These are phyloP conservation scores for Galaxias olidus DNA, from an alignment of 2,797 vertebrate genomes.

Conservation along the genomic window DNA sequence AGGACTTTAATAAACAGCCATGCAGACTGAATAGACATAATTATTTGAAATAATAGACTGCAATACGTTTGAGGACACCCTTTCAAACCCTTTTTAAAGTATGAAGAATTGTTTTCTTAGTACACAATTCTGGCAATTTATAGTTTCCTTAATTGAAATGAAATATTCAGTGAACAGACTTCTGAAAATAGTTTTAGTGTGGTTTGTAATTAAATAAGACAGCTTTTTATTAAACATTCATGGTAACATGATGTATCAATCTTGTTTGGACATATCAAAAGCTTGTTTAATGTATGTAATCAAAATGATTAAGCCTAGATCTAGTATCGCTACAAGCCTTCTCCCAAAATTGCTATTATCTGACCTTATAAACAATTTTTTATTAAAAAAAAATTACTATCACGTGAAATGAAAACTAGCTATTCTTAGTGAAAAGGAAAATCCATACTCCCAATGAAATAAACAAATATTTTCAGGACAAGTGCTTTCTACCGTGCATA, in stretches of 20 bases:
- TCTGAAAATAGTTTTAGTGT: slow-evolving; percentile 8
- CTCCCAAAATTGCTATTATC: neutral
- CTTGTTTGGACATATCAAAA: slow-evolving; percentile 37
- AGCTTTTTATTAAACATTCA: slow-evolving; percentile 31
- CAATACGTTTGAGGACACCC: slow-evolving; percentile 38
- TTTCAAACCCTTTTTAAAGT: slow-evolving; percentile 41
- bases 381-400: no score
- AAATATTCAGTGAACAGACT: slow-evolving; percentile 23
- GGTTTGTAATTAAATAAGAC: slow-evolving; percentile 28
- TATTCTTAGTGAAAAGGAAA: no score
- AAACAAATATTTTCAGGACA: no score
- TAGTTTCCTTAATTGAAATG: slow-evolving; percentile 31
- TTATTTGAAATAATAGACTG: slow-evolving; percentile 37
- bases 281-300: slow-evolving; percentile 38
- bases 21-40: slow-evolving; percentile 15
- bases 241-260: slow-evolving; percentile 24
- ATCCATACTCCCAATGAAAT: no score
- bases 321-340: neutral
- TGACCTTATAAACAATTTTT: slow-evolving; percentile 16
- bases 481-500: no score
- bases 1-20: no score
- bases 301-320: slow-evolving; percentile 25
- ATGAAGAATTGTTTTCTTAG: slow-evolving; percentile 6
- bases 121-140: slow-evolving; percentile 25
- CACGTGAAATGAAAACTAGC: no score